These are phyloP conservation scores for Labrus mixtus DNA, from an alignment of 2,113 vertebrate genomes.

Conservation along the genomic window DNA sequence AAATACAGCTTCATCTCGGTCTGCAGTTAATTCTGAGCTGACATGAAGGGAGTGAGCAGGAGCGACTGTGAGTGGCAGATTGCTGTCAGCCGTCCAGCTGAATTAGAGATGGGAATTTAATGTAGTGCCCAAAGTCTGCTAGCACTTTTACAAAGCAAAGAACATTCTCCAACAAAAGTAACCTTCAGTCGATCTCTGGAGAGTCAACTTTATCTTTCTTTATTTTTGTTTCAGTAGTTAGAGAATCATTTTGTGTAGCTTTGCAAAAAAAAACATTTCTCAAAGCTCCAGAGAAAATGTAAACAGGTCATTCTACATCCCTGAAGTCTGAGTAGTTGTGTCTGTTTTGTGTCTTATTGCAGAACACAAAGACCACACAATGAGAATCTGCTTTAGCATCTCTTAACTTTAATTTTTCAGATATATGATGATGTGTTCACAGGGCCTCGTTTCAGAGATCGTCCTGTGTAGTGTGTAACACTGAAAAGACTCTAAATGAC, in stretches of 20 bases:
- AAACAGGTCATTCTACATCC: neutral
- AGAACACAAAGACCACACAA: neutral
- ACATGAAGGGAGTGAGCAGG: conserved; percentile 22
- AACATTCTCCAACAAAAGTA: conserved; percentile 15
- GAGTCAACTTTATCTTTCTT: conserved; percentile 8
- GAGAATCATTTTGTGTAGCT: neutral
- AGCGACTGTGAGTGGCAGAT: conserved; percentile 48
- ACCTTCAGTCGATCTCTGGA: conserved; percentile 26
- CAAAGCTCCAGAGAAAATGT: neutral
- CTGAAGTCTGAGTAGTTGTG: neutral
- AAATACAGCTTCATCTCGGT: conserved; percentile 16
- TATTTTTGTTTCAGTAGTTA: conserved; percentile 6
- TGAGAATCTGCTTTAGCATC: neutral
- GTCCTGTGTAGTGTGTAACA: too few species aligned
- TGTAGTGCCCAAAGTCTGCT: conserved; percentile 36
- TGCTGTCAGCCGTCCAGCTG: conserved; percentile 58
- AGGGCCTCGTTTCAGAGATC: too few species aligned
- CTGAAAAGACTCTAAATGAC: neutral
- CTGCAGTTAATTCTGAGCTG: conserved; percentile 33
- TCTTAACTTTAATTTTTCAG: neutral
- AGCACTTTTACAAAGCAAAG: conserved; percentile 36
- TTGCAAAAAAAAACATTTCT: neutral
- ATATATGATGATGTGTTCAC: neutral
- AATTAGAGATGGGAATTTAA: conserved; percentile 50
- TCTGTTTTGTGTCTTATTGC: neutral